phyloP scores from a whole-genome alignment of 2,888 invertebrate genomes.

The Scrobipalpa costella region DNA sequence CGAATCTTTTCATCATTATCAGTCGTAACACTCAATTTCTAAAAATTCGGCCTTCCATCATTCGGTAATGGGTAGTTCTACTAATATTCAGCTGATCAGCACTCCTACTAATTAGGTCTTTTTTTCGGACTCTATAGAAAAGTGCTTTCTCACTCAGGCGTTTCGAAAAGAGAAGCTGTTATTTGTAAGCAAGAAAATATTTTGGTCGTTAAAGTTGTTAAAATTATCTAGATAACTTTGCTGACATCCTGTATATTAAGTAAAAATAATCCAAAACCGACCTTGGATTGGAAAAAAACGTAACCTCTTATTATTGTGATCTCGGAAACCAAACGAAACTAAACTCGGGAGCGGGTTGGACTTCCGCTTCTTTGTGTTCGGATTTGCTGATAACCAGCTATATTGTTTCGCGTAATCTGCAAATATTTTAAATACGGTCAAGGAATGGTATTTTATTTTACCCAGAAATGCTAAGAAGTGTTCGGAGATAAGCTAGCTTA shows the following conservation, averaged over 20 bases:
- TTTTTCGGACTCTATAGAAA: too few species aligned
- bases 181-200: too few species aligned
- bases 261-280: constrained; percentile 39
- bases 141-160: too few species aligned
- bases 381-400: constrained; percentile 19
- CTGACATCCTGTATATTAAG: background rate
- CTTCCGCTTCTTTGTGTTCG: constrained; percentile 62
- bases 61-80: too few species aligned
- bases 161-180: too few species aligned
- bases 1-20: too few species aligned
- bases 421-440: constrained; percentile 2
- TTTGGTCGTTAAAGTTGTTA: background rate
- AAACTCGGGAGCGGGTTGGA: constrained; percentile 61
- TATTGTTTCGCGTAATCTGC: background rate
- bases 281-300: constrained; percentile 54
- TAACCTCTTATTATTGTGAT: constrained; percentile 68
- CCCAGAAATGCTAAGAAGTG: background rate
- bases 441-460: background rate
- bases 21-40: too few species aligned
- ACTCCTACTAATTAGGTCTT: too few species aligned
- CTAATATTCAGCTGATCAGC: too few species aligned
- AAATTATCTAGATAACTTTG: background rate
- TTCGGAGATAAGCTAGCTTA: background rate
- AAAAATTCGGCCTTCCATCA: too few species aligned
- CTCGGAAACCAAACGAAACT: constrained; percentile 61